Evolutionary conservation across 2,113 vertebrate species (phyloP), one percentile per base, ranked within the genome.

Genomic region (Manacus vitellinus): DNA sequence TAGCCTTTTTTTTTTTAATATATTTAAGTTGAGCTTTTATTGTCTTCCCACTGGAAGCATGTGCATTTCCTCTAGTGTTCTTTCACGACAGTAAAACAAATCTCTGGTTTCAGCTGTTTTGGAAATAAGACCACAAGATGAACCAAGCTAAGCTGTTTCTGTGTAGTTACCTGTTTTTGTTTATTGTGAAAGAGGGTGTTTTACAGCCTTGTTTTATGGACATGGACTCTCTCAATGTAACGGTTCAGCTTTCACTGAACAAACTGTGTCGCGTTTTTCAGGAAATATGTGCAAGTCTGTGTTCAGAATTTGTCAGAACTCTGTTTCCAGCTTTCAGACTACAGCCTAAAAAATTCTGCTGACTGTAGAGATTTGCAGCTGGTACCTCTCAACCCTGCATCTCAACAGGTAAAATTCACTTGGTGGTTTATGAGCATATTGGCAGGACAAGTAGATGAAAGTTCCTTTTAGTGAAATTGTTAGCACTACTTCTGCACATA

Each of bases 241-340:
- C 37, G 51, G 9, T 17, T 62, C 72, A 35, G 22, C 33, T 84
- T 74, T 12, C 58, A 30, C 67, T 92, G 55, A 91, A 70, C 31
- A 71, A 94, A 74, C 27, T 41, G 12, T 71, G 43, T 91, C 2
- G 0, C 9, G 1, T 95, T 87, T 97, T 95, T 90, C 97, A 99
- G 99, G 98, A 99, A 99, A 84, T 99, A 99, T 22, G 94, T 99
- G 94, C 99, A 99, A 96, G 98, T 99, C 92, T 99, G 99, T 63
- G 95, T 99, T 75, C 98, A 99, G 97, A 99, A 99, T 71, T 97
- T 99, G 96, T 99, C 99, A 1, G 99, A 99, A 31, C 97, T 98
- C 56, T 98, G 97, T 98, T 99, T 99, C 88, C 97, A 97, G 37
- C 98, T 99, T 95, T 98, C 98, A 44, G 98, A 99, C 33, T 97